These are phyloP conservation scores for Antigone vipio DNA, from an alignment of 2,113 vertebrate genomes.

Conservation along the genomic window DNA sequence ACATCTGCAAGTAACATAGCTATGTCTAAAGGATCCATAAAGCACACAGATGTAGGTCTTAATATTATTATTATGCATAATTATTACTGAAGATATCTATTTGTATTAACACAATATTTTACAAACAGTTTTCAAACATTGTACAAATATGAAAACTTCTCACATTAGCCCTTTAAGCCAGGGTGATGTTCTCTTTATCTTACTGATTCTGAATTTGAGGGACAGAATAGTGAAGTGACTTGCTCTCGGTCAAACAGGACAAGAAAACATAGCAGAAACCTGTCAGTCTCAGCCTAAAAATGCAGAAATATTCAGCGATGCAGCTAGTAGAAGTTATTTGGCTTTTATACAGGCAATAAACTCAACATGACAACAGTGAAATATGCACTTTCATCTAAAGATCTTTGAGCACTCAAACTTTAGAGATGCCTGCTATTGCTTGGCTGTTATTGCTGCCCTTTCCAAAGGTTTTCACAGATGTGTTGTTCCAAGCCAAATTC, in stretches of 20 bases:
- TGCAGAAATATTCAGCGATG: neutral
- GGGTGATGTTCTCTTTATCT: neutral
- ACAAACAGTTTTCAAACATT: neutral
- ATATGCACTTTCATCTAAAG: neutral
- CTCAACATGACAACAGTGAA: neutral
- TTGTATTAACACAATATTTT: neutral
- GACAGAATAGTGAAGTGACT: neutral
- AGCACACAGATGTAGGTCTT: neutral
- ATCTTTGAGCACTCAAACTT: neutral
- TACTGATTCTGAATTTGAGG: neutral
- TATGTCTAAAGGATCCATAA: neutral
- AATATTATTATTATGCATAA: neutral
- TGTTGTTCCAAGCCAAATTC: neutral
- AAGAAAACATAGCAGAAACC: neutral
- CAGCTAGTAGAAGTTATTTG: neutral
- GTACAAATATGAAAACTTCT: neutral
- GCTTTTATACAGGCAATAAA: conserved; percentile 6
- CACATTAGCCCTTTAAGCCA: neutral
- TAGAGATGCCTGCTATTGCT: neutral
- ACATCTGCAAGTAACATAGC: neutral
- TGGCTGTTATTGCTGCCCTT: neutral
- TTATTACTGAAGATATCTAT: neutral
- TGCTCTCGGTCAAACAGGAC: neutral
- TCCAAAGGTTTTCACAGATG: neutral
- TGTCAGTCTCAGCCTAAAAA: neutral